Evolutionary conservation across 2,888 invertebrate genomes (phyloP), one percentile per base, ranked within the genome.

Genomic region (Flabesymbios commensalis): DNA sequence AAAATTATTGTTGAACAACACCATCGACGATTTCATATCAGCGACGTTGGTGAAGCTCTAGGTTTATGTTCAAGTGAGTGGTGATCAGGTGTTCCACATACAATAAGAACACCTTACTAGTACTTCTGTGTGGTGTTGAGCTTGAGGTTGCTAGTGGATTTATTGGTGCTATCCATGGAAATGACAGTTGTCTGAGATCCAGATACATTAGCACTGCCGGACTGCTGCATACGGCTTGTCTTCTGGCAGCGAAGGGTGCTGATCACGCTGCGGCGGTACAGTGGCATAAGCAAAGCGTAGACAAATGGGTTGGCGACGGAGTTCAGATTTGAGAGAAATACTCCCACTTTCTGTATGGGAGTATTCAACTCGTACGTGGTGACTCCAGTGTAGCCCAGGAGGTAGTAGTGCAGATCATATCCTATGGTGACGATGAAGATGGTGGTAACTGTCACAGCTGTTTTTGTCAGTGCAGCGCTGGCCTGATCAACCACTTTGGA

Each of bases 321-420:
- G 56, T 66, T 66, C 41, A 66, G 48, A 36, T 61, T 64, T 26
- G 67, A 55, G 5, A 65, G 47, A 41, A 67, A 67, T n/a, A 67
- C 67, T 10, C 62, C 64, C 14, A 56, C 36, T 45, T 59, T 56
- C 56, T 66, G 66, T 2, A 59, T 54, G 3, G 64, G 64, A 1
- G 66, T 48, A 42, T 57, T 57, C 19, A 67, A 54, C 7, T 36
- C 32, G 48, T 65, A 65, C 10, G 33, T 57, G 2, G 43, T 39
- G 22, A 59, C 64, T 14, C 64, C 64, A 4, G 56, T 62, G 45
- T 67, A 43, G 28, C 67, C 67, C 10, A 67, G 54, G 14, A 67
- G 53, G 57, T 67, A 67, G 51, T 65, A 67, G 49, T 62, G 59
- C 4, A 65, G 66, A 42, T 66, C 64, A 39, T 58, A 64, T 33